Evolutionary conservation across 2,888 invertebrate genomes (phyloP), one percentile per base, ranked within the genome.

Genomic region (Operophtera brumata): DNA sequence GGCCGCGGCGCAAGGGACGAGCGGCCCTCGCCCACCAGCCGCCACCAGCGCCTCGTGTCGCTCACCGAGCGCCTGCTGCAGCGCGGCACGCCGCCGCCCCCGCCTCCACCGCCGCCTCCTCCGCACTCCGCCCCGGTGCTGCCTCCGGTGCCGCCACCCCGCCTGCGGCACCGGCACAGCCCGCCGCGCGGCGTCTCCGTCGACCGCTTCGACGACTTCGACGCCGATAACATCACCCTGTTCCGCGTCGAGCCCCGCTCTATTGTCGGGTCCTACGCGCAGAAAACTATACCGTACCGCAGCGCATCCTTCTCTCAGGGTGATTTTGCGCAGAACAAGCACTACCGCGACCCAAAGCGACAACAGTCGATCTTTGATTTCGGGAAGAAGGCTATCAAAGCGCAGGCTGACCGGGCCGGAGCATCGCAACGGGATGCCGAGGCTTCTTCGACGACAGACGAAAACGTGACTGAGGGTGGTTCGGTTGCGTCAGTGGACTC

Each of bases 231-330:
- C 61, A 82, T 91, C 57, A 86, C 91, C 36, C 82, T 92, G 40
- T 83, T 91, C 32, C 91, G 92, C 65, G 91, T 92, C 45, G 92
- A 93, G 69, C 91, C 92, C 4, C 89, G 92, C 54, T 91, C 92
- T 1, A 90, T 92, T 25, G 88, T 92, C 42, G 93, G 92, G 26
- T 92, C 93, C 0, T 93, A 93, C 71, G 90, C 92, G 11, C 92
- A 93, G 71, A 92, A 93, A 71, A 92, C 92, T 57, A 93, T 94
- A 67, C 95, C 96, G 1, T 94, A 94, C 75, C 93, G 96, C 35
- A 96, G 96, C 73, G 96, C 96, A 6, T 96, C 96, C 6, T 96
- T 97, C 75, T 96, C 96, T 0, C 96, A 96, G 83, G 95, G 95
- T 59, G 96, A 96, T 78, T 94, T 94, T 70, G 90, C 93, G 0